Evolutionary conservation across 2,888 invertebrate species (phyloP), one percentile per base, ranked within the genome.

Genomic region (Ernsta delagoae): DNA sequence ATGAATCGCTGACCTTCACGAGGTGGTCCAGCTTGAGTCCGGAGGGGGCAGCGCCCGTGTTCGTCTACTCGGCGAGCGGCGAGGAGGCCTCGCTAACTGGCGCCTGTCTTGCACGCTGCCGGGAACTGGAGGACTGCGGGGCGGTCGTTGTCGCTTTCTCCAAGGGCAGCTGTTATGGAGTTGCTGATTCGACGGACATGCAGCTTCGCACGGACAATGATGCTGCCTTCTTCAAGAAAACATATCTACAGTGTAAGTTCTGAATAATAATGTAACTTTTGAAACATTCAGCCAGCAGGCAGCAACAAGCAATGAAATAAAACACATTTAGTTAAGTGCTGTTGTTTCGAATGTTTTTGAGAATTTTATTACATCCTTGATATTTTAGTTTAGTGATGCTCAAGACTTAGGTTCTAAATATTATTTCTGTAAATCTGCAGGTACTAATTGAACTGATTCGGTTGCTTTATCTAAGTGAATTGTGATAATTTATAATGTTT

Each of bases 181-280:
- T 94, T 2, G 86, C 89, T 0, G 79, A 75, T 39, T 73, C 80
- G 1, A 75, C 75, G 1, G 78, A 81, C 16, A 76, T 81, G 8
- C 78, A 79, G 11, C 78, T 93, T 31, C 80, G 80, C 16, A 83
- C 92, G 4, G 95, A 96, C 76, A 93, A 94, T 57, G 94, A 94
- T 75, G 93, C 93, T 4, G 95, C 94, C 5, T 96, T 95, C 88
- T 96, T 95, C 79, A 94, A 94, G 75, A 95, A 95, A 86, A 93
- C 94, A 60, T 96, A 96, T 78, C 81, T 95, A 72, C 87, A 92
- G 84, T 81, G 86, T 83, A 75, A 68, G 74, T 74, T 64, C 12
- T 1, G 5, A 4, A 39, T 39, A 39, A 7, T 39, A 4, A 16
- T 16, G 16, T 16, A 16, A 5, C 5, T 6, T 1, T 39, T 39